Conservation (phyloP, 2,797 vertebrate genomes). For the Zenarchopterus dispar region DNA sequence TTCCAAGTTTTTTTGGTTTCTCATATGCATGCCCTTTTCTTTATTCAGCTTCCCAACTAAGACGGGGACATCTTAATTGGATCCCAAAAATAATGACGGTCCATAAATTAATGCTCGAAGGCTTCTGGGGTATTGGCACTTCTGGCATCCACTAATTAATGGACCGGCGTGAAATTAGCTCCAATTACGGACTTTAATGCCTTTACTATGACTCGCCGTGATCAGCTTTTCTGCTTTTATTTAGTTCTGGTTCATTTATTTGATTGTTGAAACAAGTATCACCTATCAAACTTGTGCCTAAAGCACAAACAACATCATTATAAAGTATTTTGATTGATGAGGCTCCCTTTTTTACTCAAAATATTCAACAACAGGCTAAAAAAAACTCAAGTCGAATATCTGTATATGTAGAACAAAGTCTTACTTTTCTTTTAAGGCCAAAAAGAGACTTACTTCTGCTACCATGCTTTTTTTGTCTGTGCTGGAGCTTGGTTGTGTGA, state of each 20-base stretch:
- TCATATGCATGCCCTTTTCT: conserved; percentile 13
- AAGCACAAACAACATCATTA: conserved; percentile 2
- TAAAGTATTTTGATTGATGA: neutral
- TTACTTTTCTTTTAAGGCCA: too few relatives aligned
- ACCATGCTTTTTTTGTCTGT: too few relatives aligned
- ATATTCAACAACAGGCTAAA: too few relatives aligned
- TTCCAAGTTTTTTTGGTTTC: conserved; percentile 9
- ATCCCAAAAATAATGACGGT: conserved; percentile 31
- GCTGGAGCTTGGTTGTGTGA: too few relatives aligned
- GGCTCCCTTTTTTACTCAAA: too few relatives aligned
- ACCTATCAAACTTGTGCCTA: conserved; percentile 12
- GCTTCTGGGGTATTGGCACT: conserved; percentile 33
- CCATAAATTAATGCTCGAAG: conserved; percentile 29
- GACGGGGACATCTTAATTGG: conserved; percentile 52
- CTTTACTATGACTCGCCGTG: conserved; percentile 7
- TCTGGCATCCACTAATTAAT: conserved; percentile 39
- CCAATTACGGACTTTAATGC: conserved; percentile 25
- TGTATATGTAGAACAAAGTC: too few relatives aligned
- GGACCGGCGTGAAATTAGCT: conserved; percentile 47
- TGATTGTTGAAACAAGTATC: conserved; percentile 19
- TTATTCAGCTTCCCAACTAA: conserved; percentile 31
- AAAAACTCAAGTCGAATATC: too few relatives aligned
- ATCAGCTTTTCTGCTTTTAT: conserved; percentile 29
- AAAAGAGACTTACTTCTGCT: too few relatives aligned
- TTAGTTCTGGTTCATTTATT: conserved; percentile 26